Evolutionary conservation across 2,113 vertebrate genomes (phyloP), one percentile per base, ranked within the genome.

Genomic region (Psittacula cyanocephala): DNA sequence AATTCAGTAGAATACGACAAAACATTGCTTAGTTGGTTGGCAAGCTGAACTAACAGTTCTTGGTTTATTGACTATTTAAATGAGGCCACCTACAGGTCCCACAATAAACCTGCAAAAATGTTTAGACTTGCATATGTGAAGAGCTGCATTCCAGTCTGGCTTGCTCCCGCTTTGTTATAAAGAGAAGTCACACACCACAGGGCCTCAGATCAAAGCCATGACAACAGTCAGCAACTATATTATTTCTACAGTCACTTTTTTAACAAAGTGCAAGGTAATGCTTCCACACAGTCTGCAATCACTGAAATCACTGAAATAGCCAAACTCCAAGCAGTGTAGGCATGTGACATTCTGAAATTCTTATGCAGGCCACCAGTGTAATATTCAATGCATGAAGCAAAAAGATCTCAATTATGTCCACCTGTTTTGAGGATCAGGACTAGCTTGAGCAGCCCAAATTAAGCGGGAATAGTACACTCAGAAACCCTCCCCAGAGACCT

Each of bases 21-120:
- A 90, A 35, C 2, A 4, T 83, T 90, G 43, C 50, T 67, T 71
- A 82, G 53, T 25, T 63, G 49, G 14, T 6, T 46, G 67, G 19
- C 23, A 89, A 90, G 77, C 13, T 74, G 69, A 85, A 50, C 39
- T 68, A 83, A 78, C 78, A 81, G 43, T 75, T 91, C 31, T 89
- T 77, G 44, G 43, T 76, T 94, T 95, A 83, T 67, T 95, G 88
- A 68, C 92, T 97, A 71, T 97, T 96, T 88, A 94, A 90, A 88
- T 88, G 91, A 91, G 91, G 93, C 75, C 93, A 90, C 77, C 90
- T 96, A 91, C 93, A 91, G 86, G 86, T 89, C 62, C 62, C 46
- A 41, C 74, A 75, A 79, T 81, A 93, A 90, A 81, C 72, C 82
- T 96, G 86, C 79, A 92, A 62, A 93, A 93, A 78, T 81, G n/a